A percentile compares a stretch with the other conserved stretches of the same genome.
Evolutionary conservation across 2,113 vertebrate genomes (phyloP).

Genomic region (Harpagus bidentatus): DNA sequence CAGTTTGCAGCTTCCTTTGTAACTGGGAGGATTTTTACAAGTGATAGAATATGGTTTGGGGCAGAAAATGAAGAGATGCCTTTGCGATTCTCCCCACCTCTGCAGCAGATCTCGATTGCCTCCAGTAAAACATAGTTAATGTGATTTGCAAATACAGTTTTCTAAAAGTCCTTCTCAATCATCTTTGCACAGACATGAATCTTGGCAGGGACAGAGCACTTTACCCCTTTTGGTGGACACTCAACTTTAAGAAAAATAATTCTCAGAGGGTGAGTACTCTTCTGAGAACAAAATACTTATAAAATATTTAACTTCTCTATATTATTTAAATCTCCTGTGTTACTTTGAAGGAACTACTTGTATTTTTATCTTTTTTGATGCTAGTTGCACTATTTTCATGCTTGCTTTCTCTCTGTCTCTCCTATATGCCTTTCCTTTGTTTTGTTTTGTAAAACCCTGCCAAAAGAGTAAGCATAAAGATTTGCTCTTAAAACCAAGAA

Average conservation of each 20-base stretch:
- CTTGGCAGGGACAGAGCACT: neutral
- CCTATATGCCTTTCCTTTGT: neutral
- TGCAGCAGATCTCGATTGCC: neutral
- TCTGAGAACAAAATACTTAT: neutral
- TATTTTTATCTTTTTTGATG: neutral
- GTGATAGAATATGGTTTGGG: neutral
- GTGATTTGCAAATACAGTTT: neutral
- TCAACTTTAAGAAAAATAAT: neutral
- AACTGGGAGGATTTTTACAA: neutral
- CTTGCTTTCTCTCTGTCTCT: neutral
- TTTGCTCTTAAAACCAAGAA: neutral
- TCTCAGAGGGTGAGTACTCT: neutral
- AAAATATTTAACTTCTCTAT: neutral
- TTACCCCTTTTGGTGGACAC: neutral
- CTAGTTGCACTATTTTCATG: neutral
- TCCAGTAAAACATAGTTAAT: neutral
- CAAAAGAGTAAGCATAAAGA: neutral
- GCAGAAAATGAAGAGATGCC: neutral
- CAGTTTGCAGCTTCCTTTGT: neutral
- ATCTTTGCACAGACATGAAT: neutral
- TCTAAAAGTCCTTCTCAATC: neutral
- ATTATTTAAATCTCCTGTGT: neutral
- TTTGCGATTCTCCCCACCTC: neutral
- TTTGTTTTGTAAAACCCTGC: neutral
- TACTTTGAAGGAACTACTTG: neutral